These are phyloP conservation scores for Polydrusus cervinus DNA, from an alignment of 2,888 invertebrate species.

Conservation along the genomic window DNA sequence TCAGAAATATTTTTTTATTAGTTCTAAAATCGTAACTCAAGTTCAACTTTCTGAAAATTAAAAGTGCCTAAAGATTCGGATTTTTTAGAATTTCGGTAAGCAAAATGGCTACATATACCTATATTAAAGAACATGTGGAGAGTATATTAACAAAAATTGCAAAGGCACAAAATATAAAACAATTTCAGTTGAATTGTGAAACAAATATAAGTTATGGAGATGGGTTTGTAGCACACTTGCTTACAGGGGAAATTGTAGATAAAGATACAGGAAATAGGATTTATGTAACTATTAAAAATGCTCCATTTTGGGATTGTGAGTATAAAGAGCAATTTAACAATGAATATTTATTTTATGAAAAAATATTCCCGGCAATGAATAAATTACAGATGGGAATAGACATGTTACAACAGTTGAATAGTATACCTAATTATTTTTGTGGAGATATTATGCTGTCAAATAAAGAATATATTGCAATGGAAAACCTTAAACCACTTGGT, in stretches of 20 bases:
- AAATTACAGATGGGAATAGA: background rate
- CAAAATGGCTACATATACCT: background rate
- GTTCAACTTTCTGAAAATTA: too few species aligned
- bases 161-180: conserved; percentile 14
- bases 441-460: background rate
- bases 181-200: too few species aligned
- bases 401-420: conserved; percentile 26
- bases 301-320: conserved; percentile 22
- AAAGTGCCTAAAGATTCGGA: too few species aligned
- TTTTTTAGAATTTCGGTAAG: too few species aligned
- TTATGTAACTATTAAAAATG: conserved; percentile 33
- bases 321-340: conserved; percentile 13
- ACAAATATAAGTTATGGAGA: background rate
- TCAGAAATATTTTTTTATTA: too few species aligned
- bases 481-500: conserved; percentile 24
- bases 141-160: conserved; percentile 27
- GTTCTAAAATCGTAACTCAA: too few species aligned
- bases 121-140: too few species aligned
- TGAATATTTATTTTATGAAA: conserved; percentile 40
- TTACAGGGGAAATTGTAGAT: conserved; percentile 32
- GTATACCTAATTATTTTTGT: conserved; percentile 19
- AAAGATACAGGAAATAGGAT: conserved; percentile 26
- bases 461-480: conserved; percentile 35
- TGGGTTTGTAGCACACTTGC: conserved; percentile 14
- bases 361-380: conserved; percentile 26